phyloP scores from a whole-genome alignment of 2,888 invertebrate species.

The Prenolepis imparis region DNA sequence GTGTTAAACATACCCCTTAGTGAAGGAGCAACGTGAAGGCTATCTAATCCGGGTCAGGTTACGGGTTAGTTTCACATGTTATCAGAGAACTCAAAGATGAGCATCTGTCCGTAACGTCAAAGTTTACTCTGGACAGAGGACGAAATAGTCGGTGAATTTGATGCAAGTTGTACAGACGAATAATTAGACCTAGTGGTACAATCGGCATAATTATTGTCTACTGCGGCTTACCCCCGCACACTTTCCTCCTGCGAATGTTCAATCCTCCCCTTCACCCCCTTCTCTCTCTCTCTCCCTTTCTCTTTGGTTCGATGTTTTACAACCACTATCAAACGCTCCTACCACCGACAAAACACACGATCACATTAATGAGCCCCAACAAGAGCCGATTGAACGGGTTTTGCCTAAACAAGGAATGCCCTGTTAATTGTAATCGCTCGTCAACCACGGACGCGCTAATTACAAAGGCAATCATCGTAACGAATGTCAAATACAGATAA shows the following conservation, averaged over 20 bases:
- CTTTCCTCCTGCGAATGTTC: constrained; percentile 42
- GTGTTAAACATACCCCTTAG: not conserved
- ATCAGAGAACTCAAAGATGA: constrained; percentile 73
- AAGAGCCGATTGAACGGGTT: constrained; percentile 71
- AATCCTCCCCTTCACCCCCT: not conserved
- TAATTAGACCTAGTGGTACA: constrained; percentile 80
- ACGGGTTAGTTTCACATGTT: constrained; percentile 75
- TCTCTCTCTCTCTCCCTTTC: constrained; percentile 40
- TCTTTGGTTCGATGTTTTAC: constrained; percentile 67
- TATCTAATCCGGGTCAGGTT: constrained; percentile 49
- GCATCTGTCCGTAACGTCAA: constrained; percentile 74
- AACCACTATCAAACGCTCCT: constrained; percentile 67
- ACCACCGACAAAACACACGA: constrained; percentile 65
- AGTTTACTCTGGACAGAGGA: constrained; percentile 66
- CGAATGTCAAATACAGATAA: constrained; percentile 74
- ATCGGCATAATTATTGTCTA: constrained; percentile 81
- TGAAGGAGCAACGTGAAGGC: not conserved
- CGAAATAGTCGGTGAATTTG: constrained; percentile 67
- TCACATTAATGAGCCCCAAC: constrained; percentile 70
- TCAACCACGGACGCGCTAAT: constrained; percentile 70
- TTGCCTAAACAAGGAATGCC: constrained; percentile 73
- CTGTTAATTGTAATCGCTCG: constrained; percentile 77
- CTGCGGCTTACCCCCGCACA: constrained; percentile 55
- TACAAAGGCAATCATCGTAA: constrained; percentile 78
- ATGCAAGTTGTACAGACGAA: constrained; percentile 71